phyloP scores from a whole-genome alignment of 2,888 invertebrate genomes.

The Microctonus brassicae region DNA sequence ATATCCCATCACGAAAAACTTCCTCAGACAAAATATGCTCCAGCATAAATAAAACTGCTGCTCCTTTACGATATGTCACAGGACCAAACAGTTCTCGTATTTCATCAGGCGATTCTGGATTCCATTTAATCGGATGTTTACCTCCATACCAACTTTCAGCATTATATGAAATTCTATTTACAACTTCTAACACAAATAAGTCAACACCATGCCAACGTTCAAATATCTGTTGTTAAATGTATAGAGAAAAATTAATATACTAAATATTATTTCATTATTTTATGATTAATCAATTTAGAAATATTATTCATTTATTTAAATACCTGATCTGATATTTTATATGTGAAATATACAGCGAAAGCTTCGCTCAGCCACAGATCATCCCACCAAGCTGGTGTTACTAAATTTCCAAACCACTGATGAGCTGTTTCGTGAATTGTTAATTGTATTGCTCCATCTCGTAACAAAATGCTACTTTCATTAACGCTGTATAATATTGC shows the following conservation, averaged over 20 bases:
- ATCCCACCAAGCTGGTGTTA: constrained; percentile 44
- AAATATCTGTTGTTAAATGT: constrained; percentile 68
- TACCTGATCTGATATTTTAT: constrained; percentile 57
- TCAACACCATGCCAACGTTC: constrained; percentile 73
- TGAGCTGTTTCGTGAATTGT: constrained; percentile 43
- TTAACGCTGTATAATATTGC: constrained; percentile 77
- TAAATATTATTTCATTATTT: too few species aligned
- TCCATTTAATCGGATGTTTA: constrained; percentile 72
- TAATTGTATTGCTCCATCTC: constrained; percentile 14
- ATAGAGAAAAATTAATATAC: constrained; percentile 4
- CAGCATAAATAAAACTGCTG: constrained; percentile 73
- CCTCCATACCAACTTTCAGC: constrained; percentile 60
- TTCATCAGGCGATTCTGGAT: constrained; percentile 71
- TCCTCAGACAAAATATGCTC: constrained; percentile 72
- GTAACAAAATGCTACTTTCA: neutral
- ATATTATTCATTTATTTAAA: constrained; percentile 10
- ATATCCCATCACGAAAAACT: constrained; percentile 73
- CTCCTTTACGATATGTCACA: constrained; percentile 73
- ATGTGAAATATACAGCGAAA: constrained; percentile 40
- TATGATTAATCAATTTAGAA: too few species aligned
- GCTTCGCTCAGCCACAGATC: constrained; percentile 47
- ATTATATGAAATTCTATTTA: constrained; percentile 63
- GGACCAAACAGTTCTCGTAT: constrained; percentile 73
- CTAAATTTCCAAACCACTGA: constrained; percentile 46
- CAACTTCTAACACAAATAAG: constrained; percentile 69